phyloP scores from a whole-genome alignment of 2,888 invertebrate species.

The Luffia ferchaultella region DNA sequence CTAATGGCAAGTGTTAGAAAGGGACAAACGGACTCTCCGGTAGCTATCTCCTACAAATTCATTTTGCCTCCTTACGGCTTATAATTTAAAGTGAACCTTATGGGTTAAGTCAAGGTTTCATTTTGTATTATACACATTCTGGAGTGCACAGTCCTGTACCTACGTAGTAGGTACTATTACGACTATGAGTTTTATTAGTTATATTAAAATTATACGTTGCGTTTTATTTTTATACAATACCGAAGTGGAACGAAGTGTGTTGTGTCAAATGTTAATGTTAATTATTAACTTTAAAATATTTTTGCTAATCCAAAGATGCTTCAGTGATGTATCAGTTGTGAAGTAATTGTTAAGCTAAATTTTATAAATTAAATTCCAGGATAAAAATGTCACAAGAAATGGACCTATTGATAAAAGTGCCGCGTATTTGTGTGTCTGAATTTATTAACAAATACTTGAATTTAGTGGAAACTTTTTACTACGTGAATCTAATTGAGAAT shows the following conservation, averaged over 20 bases:
- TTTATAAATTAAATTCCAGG: neutral
- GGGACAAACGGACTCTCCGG: no score
- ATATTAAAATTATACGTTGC: neutral
- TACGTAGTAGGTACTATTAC: no score
- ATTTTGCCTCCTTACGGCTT: no score
- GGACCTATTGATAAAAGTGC: constrained; percentile 36
- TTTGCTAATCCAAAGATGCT: neutral
- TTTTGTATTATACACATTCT: no score
- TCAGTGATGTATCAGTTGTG: neutral
- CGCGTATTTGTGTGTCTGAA: constrained; percentile 45
- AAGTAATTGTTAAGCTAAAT: no score
- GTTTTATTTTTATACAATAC: neutral
- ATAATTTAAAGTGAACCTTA: no score
- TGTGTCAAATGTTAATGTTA: neutral
- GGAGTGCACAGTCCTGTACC: no score
- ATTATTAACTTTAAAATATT: neutral
- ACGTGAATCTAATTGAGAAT: constrained; percentile 52
- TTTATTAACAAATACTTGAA: constrained; percentile 53
- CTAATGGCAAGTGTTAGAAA: no score
- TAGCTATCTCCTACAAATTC: no score
- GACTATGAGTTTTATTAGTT: no score
- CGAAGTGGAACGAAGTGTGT: neutral
- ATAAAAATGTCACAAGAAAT: constrained; percentile 46
- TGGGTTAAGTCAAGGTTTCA: no score
- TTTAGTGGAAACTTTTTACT: constrained; percentile 61